A percentile compares a stretch with the other conserved stretches of the same genome.
Conservation (phyloP, 2,888 invertebrate species). For the Xylota segnis region DNA sequence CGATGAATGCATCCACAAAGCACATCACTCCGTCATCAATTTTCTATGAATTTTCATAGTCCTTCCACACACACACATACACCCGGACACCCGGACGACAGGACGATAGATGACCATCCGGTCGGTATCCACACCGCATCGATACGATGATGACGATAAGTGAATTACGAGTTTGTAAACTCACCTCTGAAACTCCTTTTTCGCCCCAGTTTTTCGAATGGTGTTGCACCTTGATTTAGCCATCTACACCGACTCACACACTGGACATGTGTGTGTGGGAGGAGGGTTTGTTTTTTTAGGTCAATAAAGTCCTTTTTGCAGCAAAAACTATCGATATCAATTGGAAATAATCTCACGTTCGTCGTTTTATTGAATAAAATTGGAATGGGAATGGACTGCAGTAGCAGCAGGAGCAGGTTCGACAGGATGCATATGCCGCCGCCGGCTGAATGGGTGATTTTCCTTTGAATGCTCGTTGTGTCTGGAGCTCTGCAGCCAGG, state of each 20-base stretch:
- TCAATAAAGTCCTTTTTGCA: not conserved
- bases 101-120: conserved; percentile 24
- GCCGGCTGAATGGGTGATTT: conserved; percentile 28
- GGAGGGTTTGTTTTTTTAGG: conserved; percentile 5
- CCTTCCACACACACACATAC: conserved; percentile 4
- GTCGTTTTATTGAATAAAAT: conserved; percentile 60
- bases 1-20: conserved; percentile 42
- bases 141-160: conserved; percentile 27
- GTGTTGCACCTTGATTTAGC: conserved; percentile 1
- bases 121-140: conserved; percentile 1
- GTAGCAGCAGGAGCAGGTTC: conserved; percentile 27
- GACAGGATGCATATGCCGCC: conserved; percentile 38
- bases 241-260: not conserved
- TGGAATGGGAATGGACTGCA: conserved; percentile 36
- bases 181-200: not conserved
- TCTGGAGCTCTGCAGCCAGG: conserved; percentile 4
- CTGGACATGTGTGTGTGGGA: not conserved
- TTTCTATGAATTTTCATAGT: conserved; percentile 34
- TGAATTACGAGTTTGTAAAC: conserved; percentile 35
- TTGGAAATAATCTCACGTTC: conserved; percentile 65
- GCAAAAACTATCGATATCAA: conserved; percentile 38
- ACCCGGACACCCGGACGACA: not conserved
- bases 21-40: conserved; percentile 21
- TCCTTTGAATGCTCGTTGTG: conserved; percentile 21
- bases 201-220: not conserved